Evolutionary conservation across 2,888 invertebrate species (phyloP), one percentile per base, ranked within the genome.

Genomic region (Cinara cedri): DNA sequence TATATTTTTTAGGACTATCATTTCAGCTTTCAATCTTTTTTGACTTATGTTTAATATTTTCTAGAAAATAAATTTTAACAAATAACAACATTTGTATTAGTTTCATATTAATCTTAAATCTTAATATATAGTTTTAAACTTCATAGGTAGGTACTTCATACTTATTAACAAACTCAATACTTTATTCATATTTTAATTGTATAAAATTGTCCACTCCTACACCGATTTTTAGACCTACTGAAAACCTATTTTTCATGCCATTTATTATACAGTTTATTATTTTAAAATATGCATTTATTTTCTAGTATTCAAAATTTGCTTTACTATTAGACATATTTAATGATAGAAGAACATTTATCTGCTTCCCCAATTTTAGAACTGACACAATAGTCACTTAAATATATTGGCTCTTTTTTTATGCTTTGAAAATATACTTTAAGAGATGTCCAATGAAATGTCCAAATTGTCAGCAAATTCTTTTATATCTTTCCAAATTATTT

Each of bases 331-430:
- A n/a, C n/a, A n/a, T 65, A 44, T 44, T 44, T 65, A 65, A 65
- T 65, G 44, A 65, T 65, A 42, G 19, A 65, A 65, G 63, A 65
- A 44, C n/a, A 65, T 8, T 65, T 19, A 65, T 65, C 63, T 1
- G 10, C n/a, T n/a, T n/a, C n/a, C n/a, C n/a, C n/a, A n/a, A n/a
- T n/a, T n/a, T n/a, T n/a, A n/a, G n/a, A n/a, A n/a, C n/a, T n/a
- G n/a, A n/a, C n/a, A n/a, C n/a, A n/a, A n/a, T n/a, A n/a, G n/a
- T n/a, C n/a, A n/a, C 44, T 65, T 65, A 65, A 65, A 65, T 65
- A 21, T 44, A 65, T 65, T 65, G 63, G 63, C 62, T 65, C 63
- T 65, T 65, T 65, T 65, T 65, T 65, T 65, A 65, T 21, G 44
- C 42, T 65, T 65, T 65, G 63, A 44, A 65, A 42, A 42, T 65